Evolutionary conservation across 2,113 vertebrate genomes (phyloP).

Genomic region (Capreolus pygargus): DNA sequence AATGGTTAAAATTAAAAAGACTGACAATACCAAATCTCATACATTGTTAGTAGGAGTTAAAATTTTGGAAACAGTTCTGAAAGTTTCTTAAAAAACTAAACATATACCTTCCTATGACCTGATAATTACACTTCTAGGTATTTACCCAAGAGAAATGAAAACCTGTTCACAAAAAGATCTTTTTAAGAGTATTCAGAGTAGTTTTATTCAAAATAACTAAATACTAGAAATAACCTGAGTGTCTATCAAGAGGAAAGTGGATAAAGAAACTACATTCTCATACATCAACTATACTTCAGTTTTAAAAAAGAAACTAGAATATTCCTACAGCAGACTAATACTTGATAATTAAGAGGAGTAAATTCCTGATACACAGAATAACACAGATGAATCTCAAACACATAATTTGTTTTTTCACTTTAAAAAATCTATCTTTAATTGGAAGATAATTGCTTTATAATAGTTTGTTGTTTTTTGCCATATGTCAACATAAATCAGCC

Average conservation of each 20-base stretch:
- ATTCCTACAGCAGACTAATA: background rate
- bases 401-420: background rate
- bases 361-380: background rate
- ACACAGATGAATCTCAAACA: background rate
- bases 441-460: background rate
- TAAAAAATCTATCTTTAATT: background rate
- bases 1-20: background rate
- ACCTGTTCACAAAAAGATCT: background rate
- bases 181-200: background rate
- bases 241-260: background rate
- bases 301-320: background rate
- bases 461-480: background rate
- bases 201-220: background rate
- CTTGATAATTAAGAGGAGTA: background rate
- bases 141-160: slow-evolving; percentile 5
- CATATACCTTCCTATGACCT: background rate
- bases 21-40: background rate
- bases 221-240: background rate
- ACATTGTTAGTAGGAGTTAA: background rate
- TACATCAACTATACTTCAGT: background rate
- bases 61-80: slow-evolving; percentile 4
- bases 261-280: background rate
- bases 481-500: background rate
- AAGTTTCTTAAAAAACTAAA: slow-evolving; percentile 30
- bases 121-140: background rate